Evolutionary conservation across 2,888 invertebrate genomes (phyloP), one percentile per base, ranked within the genome.

Genomic region (Erpobdella octoculata): DNA sequence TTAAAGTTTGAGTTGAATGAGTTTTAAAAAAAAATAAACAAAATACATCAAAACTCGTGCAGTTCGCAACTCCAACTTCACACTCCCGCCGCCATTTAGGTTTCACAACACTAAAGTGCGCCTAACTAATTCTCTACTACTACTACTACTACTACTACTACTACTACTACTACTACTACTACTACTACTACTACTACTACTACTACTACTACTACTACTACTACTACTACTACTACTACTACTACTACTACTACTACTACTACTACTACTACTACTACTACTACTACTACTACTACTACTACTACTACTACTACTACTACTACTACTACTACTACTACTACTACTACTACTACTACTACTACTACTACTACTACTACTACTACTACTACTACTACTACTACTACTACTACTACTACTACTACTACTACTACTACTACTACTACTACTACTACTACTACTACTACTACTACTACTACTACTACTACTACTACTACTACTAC

Each of bases 381-480:
- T 58, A 58, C 58, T 58, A 58, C 58, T 58, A 58, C 84, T 71
- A 71, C 71, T 67, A 67, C 67, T 67, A 46, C 67, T 67, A 67
- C 67, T 67, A 41, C 37, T 41, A 67, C 67, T 67, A 46, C 67
- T 67, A 41, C 67, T 67, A 67, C 67, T 67, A 41, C 67, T 67
- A 67, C 67, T 67, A 67, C 67, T 67, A 67, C 67, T 67, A 67
- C 67, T 67, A 67, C 67, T 67, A 67, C 67, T 67, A 67, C 67
- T 67, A 67, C 67, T 67, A 67, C 67, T 67, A 67, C 67, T 67
- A 67, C 67, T 67, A 67, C 67, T 67, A 67, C 67, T 70, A 65
- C 70, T 70, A 65, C 70, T 70, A 65, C 70, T 70, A 67, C 70
- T 70, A 67, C 70, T 70, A 36, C 70, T 70, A 70, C 70, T 70